These are phyloP conservation scores for Clarias laeviceps DNA, from an alignment of 2,797 vertebrate genomes.

Conservation along the genomic window DNA sequence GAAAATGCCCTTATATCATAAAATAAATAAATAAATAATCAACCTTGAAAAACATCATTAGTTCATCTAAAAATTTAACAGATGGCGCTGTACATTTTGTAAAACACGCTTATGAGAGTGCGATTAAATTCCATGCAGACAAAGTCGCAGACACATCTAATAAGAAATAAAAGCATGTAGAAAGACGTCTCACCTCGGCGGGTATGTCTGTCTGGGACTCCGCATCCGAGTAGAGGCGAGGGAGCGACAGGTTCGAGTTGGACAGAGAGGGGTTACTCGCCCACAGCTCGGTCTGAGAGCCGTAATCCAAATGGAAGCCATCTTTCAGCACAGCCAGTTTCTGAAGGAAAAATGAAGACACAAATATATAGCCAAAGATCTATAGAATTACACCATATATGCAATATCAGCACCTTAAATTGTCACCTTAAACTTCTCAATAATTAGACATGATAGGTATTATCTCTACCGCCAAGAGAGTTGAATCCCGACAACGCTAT, in stretches of 20 bases:
- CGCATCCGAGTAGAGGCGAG: constrained; percentile 85
- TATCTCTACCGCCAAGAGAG: no score
- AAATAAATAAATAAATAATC: no score
- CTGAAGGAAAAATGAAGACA: constrained; percentile 65
- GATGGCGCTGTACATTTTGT: no score
- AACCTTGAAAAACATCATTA: no score
- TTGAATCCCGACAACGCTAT: no score
- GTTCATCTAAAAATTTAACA: no score
- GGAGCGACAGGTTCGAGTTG: constrained; percentile 78
- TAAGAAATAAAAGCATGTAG: not conserved
- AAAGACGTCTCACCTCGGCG: constrained; percentile 79
- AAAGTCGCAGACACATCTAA: no score
- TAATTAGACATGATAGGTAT: no score
- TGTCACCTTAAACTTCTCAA: no score
- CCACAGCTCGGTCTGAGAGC: constrained; percentile 90
- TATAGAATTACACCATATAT: not conserved
- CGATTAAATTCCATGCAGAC: no score
- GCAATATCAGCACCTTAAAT: not conserved
- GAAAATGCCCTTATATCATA: no score
- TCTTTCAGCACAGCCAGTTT: constrained; percentile 92
- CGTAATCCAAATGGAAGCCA: constrained; percentile 83
- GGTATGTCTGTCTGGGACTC: constrained; percentile 94
- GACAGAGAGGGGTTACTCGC: constrained; percentile 83
- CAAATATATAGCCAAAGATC: not conserved
- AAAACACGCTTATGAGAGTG: no score